Conservation (phyloP, 1,140 invertebrate species). For the Zaprionus africanus region DNA sequence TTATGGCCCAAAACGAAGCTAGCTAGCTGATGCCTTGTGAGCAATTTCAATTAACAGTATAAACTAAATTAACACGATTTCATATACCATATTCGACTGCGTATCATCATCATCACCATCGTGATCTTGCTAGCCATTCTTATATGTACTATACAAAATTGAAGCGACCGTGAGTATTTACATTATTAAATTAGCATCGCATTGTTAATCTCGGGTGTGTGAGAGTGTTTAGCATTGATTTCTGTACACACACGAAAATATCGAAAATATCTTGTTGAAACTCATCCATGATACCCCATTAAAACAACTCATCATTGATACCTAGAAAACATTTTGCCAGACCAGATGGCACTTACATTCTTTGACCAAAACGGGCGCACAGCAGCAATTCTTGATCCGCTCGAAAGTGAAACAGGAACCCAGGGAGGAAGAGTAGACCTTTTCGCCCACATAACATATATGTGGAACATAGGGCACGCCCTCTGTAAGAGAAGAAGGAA, state of each 20-base stretch:
- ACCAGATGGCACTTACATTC: constrained; percentile 86
- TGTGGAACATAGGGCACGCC: constrained; percentile 87
- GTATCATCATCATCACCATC: constrained; percentile 3
- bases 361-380: constrained; percentile 86
- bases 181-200: constrained; percentile 72
- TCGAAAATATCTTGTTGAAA: constrained; percentile 6
- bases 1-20: constrained; percentile 55
- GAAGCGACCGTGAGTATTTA: constrained; percentile 56
- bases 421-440: constrained; percentile 86
- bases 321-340: background rate
- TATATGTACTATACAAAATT: constrained; percentile 40
- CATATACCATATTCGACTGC: constrained; percentile 38
- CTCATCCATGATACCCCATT: background rate
- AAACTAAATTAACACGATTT: constrained; percentile 78
- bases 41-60: constrained; percentile 71
- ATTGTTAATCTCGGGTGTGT: constrained; percentile 66
- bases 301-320: constrained; percentile 1
- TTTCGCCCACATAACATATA: constrained; percentile 86
- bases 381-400: constrained; percentile 87
- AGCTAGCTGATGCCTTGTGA: constrained; percentile 42
- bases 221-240: constrained; percentile 43
- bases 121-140: constrained; percentile 38
- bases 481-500: constrained; percentile 84
- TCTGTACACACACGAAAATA: constrained; percentile 16
- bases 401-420: constrained; percentile 87